Conservation (phyloP, 2,113 vertebrate genomes). For the Erinaceus europaeus region DNA sequence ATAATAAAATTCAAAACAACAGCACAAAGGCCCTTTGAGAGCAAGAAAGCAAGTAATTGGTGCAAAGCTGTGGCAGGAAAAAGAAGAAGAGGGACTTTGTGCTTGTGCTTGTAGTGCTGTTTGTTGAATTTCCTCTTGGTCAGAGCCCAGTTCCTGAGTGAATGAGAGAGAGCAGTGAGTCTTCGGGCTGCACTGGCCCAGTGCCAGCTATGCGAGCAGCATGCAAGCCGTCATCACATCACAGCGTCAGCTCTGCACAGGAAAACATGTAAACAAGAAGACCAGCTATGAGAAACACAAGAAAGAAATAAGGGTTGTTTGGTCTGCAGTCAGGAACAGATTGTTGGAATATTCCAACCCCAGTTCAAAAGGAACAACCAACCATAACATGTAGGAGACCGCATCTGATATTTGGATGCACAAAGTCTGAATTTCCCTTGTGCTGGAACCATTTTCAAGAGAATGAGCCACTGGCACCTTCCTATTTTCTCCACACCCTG, state of each 20-base stretch:
- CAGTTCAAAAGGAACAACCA: constrained; percentile 54
- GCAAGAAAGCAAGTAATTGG: background rate
- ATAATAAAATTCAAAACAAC: too few relatives aligned
- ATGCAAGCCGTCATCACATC: constrained; percentile 49
- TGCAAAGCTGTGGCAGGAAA: background rate
- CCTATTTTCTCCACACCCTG: background rate
- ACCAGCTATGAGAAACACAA: constrained; percentile 47
- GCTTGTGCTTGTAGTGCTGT: background rate
- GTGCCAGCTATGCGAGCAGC: background rate
- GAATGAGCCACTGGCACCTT: accelerated
- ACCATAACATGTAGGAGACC: background rate
- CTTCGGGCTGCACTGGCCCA: background rate
- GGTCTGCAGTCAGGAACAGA: constrained; percentile 55
- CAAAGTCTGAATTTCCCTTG: background rate
- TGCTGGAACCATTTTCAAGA: background rate
- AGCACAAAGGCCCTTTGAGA: constrained; percentile 17
- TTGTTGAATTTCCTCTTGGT: background rate
- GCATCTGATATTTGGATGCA: background rate
- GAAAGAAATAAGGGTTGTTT: constrained; percentile 53
- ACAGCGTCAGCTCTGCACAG: constrained; percentile 22
- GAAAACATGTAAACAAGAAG: constrained; percentile 65
- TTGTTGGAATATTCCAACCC: constrained; percentile 43
- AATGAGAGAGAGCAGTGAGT: background rate
- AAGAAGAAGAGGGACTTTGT: background rate
- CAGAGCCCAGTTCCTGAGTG: constrained; percentile 43